Conservation (phyloP, 2,797 vertebrate species). For the Crenichthys baileyi region DNA sequence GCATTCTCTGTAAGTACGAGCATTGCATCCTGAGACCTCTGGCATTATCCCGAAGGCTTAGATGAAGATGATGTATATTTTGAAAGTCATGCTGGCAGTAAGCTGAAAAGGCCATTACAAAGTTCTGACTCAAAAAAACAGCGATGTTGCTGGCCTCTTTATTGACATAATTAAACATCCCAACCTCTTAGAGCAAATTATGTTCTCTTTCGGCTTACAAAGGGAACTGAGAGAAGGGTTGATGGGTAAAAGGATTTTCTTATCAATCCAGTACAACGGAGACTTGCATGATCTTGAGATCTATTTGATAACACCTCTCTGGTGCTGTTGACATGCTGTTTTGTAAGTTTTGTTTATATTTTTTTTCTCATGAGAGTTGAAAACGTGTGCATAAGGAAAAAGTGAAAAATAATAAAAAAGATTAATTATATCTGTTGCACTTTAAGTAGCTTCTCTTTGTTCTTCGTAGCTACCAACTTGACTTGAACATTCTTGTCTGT, state of each 20-base stretch:
- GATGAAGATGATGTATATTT: neutral
- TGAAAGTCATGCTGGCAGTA: neutral
- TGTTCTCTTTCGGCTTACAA: neutral
- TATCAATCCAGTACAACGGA: neutral
- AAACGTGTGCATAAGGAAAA: neutral
- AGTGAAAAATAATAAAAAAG: neutral
- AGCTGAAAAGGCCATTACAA: neutral
- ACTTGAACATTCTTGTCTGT: conserved; percentile 53
- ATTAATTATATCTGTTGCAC: neutral
- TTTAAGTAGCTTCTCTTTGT: no score
- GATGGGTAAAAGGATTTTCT: neutral
- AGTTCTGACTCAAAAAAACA: neutral
- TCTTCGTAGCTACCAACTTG: conserved; percentile 12
- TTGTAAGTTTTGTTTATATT: neutral
- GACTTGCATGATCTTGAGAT: neutral
- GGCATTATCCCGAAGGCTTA: neutral
- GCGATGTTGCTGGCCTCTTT: neutral
- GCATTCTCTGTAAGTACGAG: neutral
- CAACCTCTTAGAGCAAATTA: neutral
- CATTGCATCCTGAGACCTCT: neutral
- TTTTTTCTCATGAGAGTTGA: neutral
- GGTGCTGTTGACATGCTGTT: neutral
- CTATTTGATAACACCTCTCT: neutral
- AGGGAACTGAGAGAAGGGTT: neutral
- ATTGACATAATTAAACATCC: neutral